Evolutionary conservation across 1,140 invertebrate genomes (phyloP).

Genomic region (Hesperophylax magnus): DNA sequence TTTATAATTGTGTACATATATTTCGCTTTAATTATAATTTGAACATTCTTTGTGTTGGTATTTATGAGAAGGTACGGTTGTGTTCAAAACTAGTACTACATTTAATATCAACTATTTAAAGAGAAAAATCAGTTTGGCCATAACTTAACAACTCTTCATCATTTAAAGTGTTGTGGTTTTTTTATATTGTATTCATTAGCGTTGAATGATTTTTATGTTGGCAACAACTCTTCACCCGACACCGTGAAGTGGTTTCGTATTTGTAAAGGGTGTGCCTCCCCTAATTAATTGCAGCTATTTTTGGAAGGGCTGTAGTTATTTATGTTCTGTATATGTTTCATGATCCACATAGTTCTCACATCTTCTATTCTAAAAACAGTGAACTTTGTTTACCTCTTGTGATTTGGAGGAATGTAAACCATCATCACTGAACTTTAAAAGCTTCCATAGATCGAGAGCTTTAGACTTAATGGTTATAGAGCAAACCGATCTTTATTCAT

Average conservation of each 20-base stretch:
- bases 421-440: not conserved
- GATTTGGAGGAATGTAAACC: constrained; percentile 4
- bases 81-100: too few relatives aligned
- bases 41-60: too few relatives aligned
- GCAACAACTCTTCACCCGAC: not conserved
- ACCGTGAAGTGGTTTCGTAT: not conserved
- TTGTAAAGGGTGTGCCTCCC: constrained; percentile 22
- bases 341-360: not conserved
- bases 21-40: too few relatives aligned
- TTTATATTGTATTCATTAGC: not conserved
- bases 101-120: too few relatives aligned
- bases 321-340: not conserved
- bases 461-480: too few relatives aligned
- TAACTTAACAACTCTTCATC: too few relatives aligned
- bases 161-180: not conserved
- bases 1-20: too few relatives aligned
- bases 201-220: not conserved
- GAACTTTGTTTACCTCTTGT: not conserved
- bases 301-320: constrained; percentile 1
- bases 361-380: not conserved
- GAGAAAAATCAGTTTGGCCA: too few relatives aligned
- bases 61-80: too few relatives aligned
- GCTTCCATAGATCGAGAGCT: too few relatives aligned
- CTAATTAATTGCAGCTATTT: constrained; percentile 22
- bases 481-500: too few relatives aligned